Conservation (phyloP, 1,140 invertebrate genomes). For the Paraescarpia echinospica region DNA sequence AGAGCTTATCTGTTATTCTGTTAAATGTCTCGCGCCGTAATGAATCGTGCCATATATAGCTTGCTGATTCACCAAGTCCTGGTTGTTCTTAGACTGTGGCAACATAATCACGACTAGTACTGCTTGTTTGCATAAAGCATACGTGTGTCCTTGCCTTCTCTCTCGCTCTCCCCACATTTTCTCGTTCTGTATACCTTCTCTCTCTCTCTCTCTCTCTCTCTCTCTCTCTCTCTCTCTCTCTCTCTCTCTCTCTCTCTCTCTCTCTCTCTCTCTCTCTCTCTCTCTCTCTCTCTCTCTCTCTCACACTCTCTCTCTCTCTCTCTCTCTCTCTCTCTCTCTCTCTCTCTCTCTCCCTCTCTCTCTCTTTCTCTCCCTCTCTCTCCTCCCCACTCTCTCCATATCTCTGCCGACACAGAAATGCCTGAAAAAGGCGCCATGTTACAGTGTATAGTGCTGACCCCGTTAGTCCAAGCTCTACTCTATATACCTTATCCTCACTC, state of each 20-base stretch:
- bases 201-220: conserved; percentile 41
- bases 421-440: neutral
- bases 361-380: conserved; percentile 45
- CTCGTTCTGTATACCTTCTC: conserved; percentile 15
- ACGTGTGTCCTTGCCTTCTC: too few species aligned
- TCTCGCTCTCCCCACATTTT: neutral
- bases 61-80: too few species aligned
- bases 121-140: too few species aligned
- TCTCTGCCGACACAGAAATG: conserved; percentile 33
- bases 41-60: too few species aligned
- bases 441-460: too few species aligned
- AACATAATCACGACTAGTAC: too few species aligned
- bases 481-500: too few species aligned
- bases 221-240: conserved; percentile 57
- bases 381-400: too few species aligned
- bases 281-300: conserved; percentile 25
- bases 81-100: too few species aligned
- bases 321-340: conserved; percentile 27
- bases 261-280: conserved; percentile 20
- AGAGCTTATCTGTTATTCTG: too few species aligned
- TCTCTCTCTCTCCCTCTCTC: conserved; percentile 30
- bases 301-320: conserved; percentile 21
- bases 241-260: conserved; percentile 40
- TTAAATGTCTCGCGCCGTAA: too few species aligned
- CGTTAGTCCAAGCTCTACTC: too few species aligned